Evolutionary conservation across 1,140 invertebrate genomes (phyloP), one percentile per base, ranked within the genome.

Genomic region (Agraylea sexmaculata): DNA sequence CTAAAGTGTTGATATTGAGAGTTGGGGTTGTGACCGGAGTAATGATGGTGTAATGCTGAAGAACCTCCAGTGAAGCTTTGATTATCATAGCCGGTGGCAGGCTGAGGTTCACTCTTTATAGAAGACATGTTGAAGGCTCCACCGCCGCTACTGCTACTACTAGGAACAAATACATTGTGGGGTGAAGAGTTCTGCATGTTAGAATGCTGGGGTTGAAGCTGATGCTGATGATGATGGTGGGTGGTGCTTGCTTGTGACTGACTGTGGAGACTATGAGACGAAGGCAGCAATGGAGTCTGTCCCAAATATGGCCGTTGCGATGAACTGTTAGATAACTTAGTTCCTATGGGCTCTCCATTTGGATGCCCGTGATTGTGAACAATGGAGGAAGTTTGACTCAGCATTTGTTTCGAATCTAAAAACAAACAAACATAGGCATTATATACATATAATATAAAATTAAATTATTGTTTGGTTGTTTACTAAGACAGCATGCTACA

Each of bases 71-170:
- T 40, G 45, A 61, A 63, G 34, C 50, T 50, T 25, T 65, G 45
- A 7, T 25, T 18, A 7, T 48, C 62, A 48, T 63, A 66, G 36
- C 44, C 42, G 25, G 51, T 29, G 30, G 53, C 48, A 15, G 56
- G 51, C 49, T 50, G 57, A 8, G 65, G 61, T 49, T 68, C 62
- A 53, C 61, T 65, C 56, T 66, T 66, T 51, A 70, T 70, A 42
- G 45, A 42, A 8, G 43, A 37, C 19, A 43, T 39, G 40, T 45
- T 46, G 40, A 41, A 47, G 16, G 44, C 42, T 5, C 39, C 39
- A 12, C 41, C 32, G 16, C 43, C 42, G 10, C 39, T 39, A 12
- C 41, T 32, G 4, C 40, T 45, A 30, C 52, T 51, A 25, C 44
- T 39, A 30, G 35, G 30, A 27, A 22, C 46, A 16, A 37, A 33